phyloP scores from a whole-genome alignment of 2,888 invertebrate species.

The Hylaea fasciaria region DNA sequence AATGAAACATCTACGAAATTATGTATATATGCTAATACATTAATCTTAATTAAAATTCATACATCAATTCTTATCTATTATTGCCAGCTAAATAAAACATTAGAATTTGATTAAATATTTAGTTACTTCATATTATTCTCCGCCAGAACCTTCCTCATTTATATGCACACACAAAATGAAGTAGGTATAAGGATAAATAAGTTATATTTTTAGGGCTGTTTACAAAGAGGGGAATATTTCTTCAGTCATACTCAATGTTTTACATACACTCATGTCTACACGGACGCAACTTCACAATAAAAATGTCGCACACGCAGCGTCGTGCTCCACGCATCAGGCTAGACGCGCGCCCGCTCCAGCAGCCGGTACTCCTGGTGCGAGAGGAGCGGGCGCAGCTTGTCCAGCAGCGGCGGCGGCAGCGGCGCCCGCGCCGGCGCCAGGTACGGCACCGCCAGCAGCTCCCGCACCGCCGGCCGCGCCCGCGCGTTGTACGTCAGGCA shows the following conservation, averaged over 20 bases:
- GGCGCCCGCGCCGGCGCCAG: slow-evolving; percentile 56
- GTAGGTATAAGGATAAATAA: too few species aligned
- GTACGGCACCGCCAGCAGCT: slow-evolving; percentile 86
- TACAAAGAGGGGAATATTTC: too few species aligned
- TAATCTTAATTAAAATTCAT: too few species aligned
- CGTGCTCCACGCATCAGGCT: background rate
- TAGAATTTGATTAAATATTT: background rate
- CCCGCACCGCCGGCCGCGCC: slow-evolving; percentile 89
- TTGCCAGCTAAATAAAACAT: slow-evolving; percentile 9
- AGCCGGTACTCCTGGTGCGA: slow-evolving; percentile 59
- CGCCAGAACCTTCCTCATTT: too few species aligned
- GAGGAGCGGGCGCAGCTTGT: slow-evolving; percentile 59
- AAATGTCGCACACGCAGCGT: too few species aligned
- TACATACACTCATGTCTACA: too few species aligned
- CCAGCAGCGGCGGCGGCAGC: slow-evolving; percentile 54
- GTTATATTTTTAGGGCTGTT: too few species aligned
- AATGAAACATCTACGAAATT: background rate
- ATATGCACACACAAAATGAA: too few species aligned
- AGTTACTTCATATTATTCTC: background rate
- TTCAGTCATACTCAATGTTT: too few species aligned
- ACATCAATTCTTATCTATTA: background rate
- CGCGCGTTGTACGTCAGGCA: slow-evolving; percentile 91
- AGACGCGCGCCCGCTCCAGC: slow-evolving; percentile 58
- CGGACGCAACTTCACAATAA: too few species aligned
- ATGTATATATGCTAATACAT: background rate